Base-by-base conservation (phyloP, 2,888 invertebrate genomes). In the Napeogenes inachia region DNA sequence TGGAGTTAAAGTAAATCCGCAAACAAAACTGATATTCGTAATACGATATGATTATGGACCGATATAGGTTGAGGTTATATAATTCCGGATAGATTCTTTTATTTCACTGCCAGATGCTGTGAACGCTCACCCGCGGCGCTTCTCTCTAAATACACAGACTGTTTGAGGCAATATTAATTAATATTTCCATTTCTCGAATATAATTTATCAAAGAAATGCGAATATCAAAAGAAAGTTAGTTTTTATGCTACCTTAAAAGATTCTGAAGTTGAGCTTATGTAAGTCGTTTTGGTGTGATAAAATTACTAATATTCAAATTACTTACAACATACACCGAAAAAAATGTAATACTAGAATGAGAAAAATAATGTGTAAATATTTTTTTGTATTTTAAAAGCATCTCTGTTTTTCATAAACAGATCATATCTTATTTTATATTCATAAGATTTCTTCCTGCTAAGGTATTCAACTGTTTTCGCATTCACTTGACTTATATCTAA, bases 111-210 rank as follows among this genome's bases (percentile, higher is more conserved):
- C 58, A 53, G 38, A 45, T 50, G 50, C 50, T 30, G 30, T 30
- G 50, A 50, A 38, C 59, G 42, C 54, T n/a, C 45, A 54, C 59
- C 53, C 59, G 54, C 10, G 59, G 59, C 59, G 33, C 46, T 57
- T 13, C 47, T 47, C 46, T 46, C 59, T 45, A 54, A 54, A 53
- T 59, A 54, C 59, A 59, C 59, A 53, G 32, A 30, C 42, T 59
- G 59, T 59, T 59, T 59, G 59, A 59, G 59, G 54, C 50, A 54
- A 45, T 59, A 59, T 59, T 59, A 59, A 59, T 59, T 59, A 59
- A 59, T 45, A 38, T 59, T 45, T 53, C 54, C 54, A 45, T 54
- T 54, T 13, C 59, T 59, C 42, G 59, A 53, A 59, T 58, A 58
- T 50, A 50, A 50, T 50, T 50, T 50, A 50, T 50, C 50, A 50